These are phyloP conservation scores for Ericerus pela DNA, from an alignment of 1,140 invertebrate genomes.

Conservation along the genomic window DNA sequence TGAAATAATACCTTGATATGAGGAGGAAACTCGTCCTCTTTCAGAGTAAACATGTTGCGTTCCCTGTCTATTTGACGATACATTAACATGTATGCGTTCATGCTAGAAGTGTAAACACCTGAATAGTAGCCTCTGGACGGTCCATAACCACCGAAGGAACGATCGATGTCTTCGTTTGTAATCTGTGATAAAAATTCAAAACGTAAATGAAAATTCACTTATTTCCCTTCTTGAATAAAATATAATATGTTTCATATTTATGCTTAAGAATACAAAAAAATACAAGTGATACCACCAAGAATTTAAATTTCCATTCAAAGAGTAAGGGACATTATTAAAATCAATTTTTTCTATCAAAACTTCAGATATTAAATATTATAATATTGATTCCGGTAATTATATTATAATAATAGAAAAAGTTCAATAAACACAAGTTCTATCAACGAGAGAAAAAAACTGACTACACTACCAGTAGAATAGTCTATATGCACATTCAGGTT, in stretches of 20 bases:
- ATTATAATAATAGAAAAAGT: no score
- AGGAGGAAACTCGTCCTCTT: conserved; percentile 51
- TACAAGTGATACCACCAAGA: no score
- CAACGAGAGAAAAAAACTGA: no score
- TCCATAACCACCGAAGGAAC: conserved; percentile 62
- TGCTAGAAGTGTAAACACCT: conserved; percentile 60
- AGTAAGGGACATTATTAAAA: no score
- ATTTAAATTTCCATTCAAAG: no score
- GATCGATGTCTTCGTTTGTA: conserved; percentile 64
- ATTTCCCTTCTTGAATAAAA: background rate
- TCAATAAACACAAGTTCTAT: no score
- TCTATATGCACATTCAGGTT: no score
- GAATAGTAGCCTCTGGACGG: conserved; percentile 53
- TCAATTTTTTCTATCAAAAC: no score
- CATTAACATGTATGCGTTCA: conserved; percentile 89
- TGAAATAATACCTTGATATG: conserved; percentile 57
- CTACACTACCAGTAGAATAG: no score
- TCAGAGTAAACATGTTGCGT: conserved; percentile 50
- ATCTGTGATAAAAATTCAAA: conserved; percentile 39
- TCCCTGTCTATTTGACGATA: conserved; percentile 65
- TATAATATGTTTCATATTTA: background rate
- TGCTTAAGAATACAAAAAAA: background rate
- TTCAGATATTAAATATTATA: no score
- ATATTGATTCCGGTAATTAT: no score
- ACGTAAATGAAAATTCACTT: background rate